phyloP scores from a whole-genome alignment of 1,140 invertebrate species.

The Drosophila guanche region DNA sequence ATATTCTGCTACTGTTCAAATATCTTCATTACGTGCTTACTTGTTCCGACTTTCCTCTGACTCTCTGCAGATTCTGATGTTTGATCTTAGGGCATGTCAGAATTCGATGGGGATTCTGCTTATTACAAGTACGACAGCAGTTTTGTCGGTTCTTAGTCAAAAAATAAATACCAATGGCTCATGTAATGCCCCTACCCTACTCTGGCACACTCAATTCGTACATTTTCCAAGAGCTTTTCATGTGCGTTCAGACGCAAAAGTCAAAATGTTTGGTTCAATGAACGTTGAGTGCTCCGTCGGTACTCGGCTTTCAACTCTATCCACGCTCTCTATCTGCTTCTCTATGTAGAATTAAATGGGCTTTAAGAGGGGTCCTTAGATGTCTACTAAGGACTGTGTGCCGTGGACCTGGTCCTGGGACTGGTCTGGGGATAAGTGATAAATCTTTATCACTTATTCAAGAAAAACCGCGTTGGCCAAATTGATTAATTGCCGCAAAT shows the following conservation, averaged over 20 bases:
- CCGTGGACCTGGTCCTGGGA: background rate
- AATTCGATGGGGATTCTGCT: too few relatives aligned
- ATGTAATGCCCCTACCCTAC: background rate
- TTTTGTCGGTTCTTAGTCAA: constrained; percentile 38
- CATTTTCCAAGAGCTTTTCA: constrained; percentile 62
- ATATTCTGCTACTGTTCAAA: too few relatives aligned
- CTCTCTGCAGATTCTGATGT: constrained; percentile 5
- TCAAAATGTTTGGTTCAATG: constrained; percentile 76
- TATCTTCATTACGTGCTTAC: background rate
- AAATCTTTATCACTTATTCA: constrained; percentile 79
- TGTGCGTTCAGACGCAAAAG: constrained; percentile 74
- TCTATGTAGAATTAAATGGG: constrained; percentile 43
- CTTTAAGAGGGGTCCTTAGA: constrained; percentile 24
- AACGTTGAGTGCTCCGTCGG: constrained; percentile 43
- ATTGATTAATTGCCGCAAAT: constrained; percentile 80
- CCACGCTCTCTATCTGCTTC: background rate
- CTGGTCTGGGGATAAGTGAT: constrained; percentile 52
- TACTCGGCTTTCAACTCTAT: too few relatives aligned
- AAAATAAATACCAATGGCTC: constrained; percentile 20
- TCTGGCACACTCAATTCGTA: constrained; percentile 19
- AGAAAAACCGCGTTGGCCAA: constrained; percentile 55
- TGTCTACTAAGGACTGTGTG: background rate
- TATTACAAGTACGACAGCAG: constrained; percentile 26
- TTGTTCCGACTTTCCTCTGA: background rate
- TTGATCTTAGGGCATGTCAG: background rate